Percentiles rank a stretch among this genome's conserved stretches.
These are phyloP conservation scores for Tachysurus vachellii DNA, from an alignment of 2,113 vertebrate species.

Conservation along the genomic window DNA sequence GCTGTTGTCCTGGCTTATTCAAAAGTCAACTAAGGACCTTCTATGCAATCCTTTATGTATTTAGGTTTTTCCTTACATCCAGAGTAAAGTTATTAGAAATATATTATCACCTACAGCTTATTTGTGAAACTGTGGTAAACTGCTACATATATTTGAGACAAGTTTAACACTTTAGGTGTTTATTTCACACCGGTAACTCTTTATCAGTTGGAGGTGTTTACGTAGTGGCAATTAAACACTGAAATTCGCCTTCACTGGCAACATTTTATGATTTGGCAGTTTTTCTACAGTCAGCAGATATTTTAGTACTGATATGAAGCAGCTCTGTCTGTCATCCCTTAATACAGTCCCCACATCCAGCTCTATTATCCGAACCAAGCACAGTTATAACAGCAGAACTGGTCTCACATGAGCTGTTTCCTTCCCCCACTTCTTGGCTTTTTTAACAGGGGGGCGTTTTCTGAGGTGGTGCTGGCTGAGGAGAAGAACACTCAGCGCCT, in stretches of 20 bases:
- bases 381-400: slow-evolving; percentile 5
- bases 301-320: background rate
- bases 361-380: background rate
- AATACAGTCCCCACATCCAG: background rate
- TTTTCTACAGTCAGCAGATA: slow-evolving; percentile 10
- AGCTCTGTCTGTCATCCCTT: background rate
- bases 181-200: slow-evolving; percentile 4
- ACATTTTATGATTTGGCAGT: background rate
- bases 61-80: background rate
- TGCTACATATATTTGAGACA: background rate
- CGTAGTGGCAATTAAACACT: background rate
- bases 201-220: background rate
- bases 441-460: slow-evolving; percentile 82
- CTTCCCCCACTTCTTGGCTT: slow-evolving; percentile 1
- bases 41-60: background rate
- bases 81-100: background rate
- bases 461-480: slow-evolving; percentile 86
- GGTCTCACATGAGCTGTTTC: background rate
- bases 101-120: slow-evolving; percentile 7
- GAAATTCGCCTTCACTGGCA: background rate
- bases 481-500: slow-evolving; percentile 81
- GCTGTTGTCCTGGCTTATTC: background rate
- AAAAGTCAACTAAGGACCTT: background rate
- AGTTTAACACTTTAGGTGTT: slow-evolving; percentile 22
- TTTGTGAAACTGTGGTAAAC: background rate